These are phyloP conservation scores for Triplophysa siluroides DNA, from an alignment of 2,113 vertebrate species.

Conservation along the genomic window DNA sequence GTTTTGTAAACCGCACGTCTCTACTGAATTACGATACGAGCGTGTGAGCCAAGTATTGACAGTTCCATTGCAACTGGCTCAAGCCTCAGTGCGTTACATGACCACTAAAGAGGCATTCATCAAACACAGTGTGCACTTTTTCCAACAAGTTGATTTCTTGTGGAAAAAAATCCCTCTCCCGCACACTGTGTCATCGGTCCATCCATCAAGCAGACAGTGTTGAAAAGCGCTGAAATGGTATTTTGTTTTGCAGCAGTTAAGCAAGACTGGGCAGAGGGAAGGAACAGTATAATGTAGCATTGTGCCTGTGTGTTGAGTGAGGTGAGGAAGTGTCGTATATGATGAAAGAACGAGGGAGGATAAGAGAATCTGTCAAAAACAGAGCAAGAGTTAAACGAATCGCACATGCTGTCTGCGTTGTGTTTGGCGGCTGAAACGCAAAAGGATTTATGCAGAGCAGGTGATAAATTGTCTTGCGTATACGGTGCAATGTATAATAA, in stretches of 20 bases:
- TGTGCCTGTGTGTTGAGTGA: slow-evolving; percentile 42
- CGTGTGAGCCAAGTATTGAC: slow-evolving; percentile 54
- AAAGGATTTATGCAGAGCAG: too few species aligned
- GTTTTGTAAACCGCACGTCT: slow-evolving; percentile 2
- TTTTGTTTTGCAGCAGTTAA: slow-evolving; percentile 51
- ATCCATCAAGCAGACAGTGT: slow-evolving; percentile 45
- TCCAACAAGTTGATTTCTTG: slow-evolving; percentile 20
- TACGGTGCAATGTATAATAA: too few species aligned
- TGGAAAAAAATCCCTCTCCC: slow-evolving; percentile 15
- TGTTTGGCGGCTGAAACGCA: background rate
- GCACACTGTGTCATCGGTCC: slow-evolving; percentile 36
- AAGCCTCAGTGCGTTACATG: background rate
- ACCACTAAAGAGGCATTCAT: slow-evolving; percentile 30
- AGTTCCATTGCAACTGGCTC: background rate
- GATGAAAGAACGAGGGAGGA: slow-evolving; percentile 31
- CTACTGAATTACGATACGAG: slow-evolving; percentile 13
- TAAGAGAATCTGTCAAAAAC: slow-evolving; percentile 50
- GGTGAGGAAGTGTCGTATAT: slow-evolving; percentile 58
- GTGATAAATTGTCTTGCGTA: too few species aligned
- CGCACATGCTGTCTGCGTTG: background rate
- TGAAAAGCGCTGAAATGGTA: slow-evolving; percentile 48
- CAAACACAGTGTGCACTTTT: slow-evolving; percentile 24
- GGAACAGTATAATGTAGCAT: slow-evolving; percentile 34
- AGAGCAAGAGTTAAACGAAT: slow-evolving; percentile 32
- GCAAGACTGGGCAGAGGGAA: slow-evolving; percentile 48